Evolutionary conservation across 2,797 vertebrate species (phyloP).

Genomic region (Microcaecilia unicolor): DNA sequence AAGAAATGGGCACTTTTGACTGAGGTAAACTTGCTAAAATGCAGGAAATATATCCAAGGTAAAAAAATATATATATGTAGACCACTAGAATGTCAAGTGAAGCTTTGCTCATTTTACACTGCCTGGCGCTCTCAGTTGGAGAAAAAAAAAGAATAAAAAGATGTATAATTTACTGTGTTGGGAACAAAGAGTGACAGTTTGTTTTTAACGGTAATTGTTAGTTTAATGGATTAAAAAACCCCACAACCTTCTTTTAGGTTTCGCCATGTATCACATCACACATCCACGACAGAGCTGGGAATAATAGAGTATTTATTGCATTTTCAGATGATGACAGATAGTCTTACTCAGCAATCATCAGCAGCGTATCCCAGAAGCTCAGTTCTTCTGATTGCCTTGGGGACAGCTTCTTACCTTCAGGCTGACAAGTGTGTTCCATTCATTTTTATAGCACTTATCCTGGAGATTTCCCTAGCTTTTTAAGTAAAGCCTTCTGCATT

Average conservation of each 20-base stretch:
- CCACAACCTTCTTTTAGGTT: background rate
- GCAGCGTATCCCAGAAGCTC: slow-evolving; percentile 53
- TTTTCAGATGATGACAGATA: slow-evolving; percentile 36
- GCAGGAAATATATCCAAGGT: no score
- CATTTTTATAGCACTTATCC: slow-evolving; percentile 8
- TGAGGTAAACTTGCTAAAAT: no score
- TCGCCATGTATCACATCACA: background rate
- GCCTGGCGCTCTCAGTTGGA: no score
- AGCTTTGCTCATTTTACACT: no score
- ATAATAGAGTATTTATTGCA: slow-evolving; percentile 37
- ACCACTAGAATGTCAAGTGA: no score
- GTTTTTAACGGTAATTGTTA: background rate
- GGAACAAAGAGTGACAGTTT: background rate
- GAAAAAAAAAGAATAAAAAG: no score
- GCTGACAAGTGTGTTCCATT: background rate
- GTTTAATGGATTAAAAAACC: background rate
- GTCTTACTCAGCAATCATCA: slow-evolving; percentile 36
- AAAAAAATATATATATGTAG: no score
- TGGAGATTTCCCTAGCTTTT: slow-evolving; percentile 2
- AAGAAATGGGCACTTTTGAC: no score
- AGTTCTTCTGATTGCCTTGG: slow-evolving; percentile 49
- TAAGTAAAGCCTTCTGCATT: slow-evolving; percentile 1
- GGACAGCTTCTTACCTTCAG: slow-evolving; percentile 31
- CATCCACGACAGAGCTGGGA: slow-evolving; percentile 10
- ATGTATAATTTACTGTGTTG: background rate